These are phyloP conservation scores for Geococcyx californianus DNA, from an alignment of 2,113 vertebrate genomes.

Conservation along the genomic window DNA sequence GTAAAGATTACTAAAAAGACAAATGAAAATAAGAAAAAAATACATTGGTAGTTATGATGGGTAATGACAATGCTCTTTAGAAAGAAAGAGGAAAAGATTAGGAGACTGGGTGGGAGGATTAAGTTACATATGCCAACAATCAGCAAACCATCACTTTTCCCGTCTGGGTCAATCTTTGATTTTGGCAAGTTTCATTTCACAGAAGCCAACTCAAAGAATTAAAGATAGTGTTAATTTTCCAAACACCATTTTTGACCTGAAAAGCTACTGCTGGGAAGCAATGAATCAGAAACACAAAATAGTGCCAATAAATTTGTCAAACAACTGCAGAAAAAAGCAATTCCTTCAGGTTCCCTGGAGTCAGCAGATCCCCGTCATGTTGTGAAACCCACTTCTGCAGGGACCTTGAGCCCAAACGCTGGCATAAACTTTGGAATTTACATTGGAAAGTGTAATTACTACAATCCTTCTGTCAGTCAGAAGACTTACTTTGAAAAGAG, in stretches of 20 bases:
- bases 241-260: neutral
- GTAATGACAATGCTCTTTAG: neutral
- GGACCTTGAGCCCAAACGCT: neutral
- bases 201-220: neutral
- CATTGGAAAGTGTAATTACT: neutral
- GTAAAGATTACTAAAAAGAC: neutral
- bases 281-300: neutral
- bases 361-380: neutral
- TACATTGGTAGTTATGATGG: neutral
- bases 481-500: neutral
- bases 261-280: neutral
- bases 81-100: neutral
- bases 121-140: neutral
- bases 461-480: neutral
- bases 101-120: neutral
- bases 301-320: fast-evolving
- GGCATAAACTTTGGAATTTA: neutral
- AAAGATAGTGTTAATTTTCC: neutral
- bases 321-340: neutral
- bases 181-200: neutral
- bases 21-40: neutral
- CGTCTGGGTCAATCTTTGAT: neutral
- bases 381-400: neutral
- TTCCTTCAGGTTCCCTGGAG: neutral
- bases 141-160: neutral